Percentiles rank a stretch among this genome's conserved stretches.
Conservation (phyloP, 2,113 vertebrate genomes). For the Dipodomys ordii region DNA sequence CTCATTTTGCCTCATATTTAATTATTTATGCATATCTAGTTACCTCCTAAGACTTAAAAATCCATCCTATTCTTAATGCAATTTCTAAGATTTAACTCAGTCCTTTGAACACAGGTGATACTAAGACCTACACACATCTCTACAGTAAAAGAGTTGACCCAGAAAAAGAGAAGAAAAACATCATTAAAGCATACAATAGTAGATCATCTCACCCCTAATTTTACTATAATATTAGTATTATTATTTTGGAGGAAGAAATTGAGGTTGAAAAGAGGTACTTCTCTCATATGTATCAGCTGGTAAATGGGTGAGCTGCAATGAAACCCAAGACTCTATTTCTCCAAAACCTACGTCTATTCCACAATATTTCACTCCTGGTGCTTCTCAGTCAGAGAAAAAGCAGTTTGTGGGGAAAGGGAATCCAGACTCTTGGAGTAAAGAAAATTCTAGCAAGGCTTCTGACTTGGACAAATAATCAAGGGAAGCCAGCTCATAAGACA, state of each 20-base stretch:
- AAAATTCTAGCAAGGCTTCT: not conserved
- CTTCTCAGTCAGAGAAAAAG: not conserved
- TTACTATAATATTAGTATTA: not conserved
- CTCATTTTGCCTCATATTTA: not conserved
- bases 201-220: not conserved
- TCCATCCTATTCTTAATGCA: not conserved
- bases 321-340: not conserved
- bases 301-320: not conserved
- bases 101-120: not conserved
- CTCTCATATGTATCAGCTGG: not conserved
- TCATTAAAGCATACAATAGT: not conserved
- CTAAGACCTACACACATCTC: not conserved
- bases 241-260: not conserved
- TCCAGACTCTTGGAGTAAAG: not conserved
- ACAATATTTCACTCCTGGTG: not conserved
- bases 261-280: not conserved
- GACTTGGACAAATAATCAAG: not conserved
- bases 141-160: not conserved
- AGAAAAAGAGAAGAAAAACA: not conserved
- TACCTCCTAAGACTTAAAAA: slow-evolving; percentile 7
- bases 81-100: not conserved
- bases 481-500: not conserved
- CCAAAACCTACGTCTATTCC: not conserved
- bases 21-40: not conserved
- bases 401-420: not conserved